phyloP scores from a whole-genome alignment of 2,113 vertebrate genomes.

The Plotosus lineatus region DNA sequence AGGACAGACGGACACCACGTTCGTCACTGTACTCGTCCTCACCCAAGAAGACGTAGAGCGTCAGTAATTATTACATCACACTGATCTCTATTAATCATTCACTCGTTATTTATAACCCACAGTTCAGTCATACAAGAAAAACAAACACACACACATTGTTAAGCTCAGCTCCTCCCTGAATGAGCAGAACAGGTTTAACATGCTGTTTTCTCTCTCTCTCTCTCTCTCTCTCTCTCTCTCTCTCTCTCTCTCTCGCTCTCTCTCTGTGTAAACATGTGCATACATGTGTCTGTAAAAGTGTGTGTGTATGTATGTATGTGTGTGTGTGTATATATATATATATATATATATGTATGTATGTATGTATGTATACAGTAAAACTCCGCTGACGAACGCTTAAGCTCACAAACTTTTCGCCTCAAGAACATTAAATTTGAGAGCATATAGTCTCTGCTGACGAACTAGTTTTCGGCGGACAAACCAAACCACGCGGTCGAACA shows the following conservation, averaged over 20 bases:
- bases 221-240: not conserved
- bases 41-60: constrained; percentile 75
- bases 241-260: not conserved
- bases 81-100: not conserved
- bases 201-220: not conserved
- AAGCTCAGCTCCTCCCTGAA: not conserved
- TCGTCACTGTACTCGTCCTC: constrained; percentile 79
- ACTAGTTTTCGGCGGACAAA: no score
- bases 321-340: no score
- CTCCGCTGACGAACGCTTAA: no score
- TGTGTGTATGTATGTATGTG: no score
- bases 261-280: no score
- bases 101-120: not conserved
- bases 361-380: no score
- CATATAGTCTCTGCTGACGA: no score
- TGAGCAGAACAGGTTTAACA: not conserved
- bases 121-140: not conserved
- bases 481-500: no score
- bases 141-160: constrained; percentile 15
- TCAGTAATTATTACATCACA: constrained; percentile 63
- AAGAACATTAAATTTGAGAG: no score
- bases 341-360: no score
- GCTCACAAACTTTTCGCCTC: no score
- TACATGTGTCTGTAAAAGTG: no score
- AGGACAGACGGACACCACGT: constrained; percentile 60